Conservation (phyloP, 2,888 invertebrate genomes). For the Cheilosia pagana region DNA sequence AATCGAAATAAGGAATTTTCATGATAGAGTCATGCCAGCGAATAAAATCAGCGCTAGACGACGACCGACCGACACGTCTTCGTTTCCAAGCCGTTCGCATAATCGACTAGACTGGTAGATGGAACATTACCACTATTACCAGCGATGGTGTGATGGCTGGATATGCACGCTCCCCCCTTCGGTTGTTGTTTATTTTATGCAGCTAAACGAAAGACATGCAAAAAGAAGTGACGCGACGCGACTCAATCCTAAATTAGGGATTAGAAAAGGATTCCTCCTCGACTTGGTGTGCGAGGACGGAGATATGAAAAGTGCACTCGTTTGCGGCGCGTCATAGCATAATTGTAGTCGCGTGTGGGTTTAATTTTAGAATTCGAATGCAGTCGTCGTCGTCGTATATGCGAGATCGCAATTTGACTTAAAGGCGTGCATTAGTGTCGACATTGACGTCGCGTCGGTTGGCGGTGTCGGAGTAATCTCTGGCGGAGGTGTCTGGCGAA, state of each 20-base stretch:
- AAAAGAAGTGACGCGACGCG: slow-evolving; percentile 15
- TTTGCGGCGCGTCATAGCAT: slow-evolving; percentile 7
- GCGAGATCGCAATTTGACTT: slow-evolving; percentile 37
- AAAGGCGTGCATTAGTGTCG: slow-evolving; percentile 42
- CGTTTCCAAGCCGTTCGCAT: background rate
- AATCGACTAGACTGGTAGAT: background rate
- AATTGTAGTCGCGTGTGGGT: slow-evolving; percentile 49
- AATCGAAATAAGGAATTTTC: slow-evolving; percentile 23
- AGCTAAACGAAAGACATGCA: background rate
- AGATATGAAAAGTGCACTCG: slow-evolving; percentile 3
- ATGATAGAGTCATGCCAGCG: slow-evolving; percentile 61
- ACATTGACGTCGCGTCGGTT: slow-evolving; percentile 2
- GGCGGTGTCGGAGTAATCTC: background rate
- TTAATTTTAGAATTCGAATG: slow-evolving; percentile 57
- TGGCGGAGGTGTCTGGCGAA: slow-evolving; percentile 4
- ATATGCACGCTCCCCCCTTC: slow-evolving; percentile 28
- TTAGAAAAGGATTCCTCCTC: slow-evolving; percentile 28
- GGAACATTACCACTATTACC: background rate
- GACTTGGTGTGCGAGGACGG: background rate
- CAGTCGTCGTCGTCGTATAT: background rate
- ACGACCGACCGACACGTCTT: slow-evolving; percentile 17
- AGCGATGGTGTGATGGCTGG: slow-evolving; percentile 27
- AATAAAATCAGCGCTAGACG: slow-evolving; percentile 20
- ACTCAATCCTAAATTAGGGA: slow-evolving; percentile 40
- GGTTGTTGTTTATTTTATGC: too few relatives aligned